These are phyloP conservation scores for Edolisoma coerulescens DNA, from an alignment of 2,113 vertebrate species.

Conservation along the genomic window DNA sequence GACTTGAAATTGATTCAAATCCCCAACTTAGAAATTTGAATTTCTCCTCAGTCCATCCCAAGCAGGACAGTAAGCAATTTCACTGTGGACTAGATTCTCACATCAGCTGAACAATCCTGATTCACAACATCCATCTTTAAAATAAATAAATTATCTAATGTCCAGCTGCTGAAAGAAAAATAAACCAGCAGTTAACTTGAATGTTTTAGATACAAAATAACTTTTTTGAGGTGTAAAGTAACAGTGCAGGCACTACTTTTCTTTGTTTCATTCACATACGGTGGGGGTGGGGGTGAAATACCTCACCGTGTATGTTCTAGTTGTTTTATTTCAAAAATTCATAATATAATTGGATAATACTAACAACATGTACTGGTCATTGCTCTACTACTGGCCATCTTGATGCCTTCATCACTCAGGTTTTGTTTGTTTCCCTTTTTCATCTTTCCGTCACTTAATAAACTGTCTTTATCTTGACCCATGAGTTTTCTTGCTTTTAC, in stretches of 20 bases:
- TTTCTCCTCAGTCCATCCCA: neutral
- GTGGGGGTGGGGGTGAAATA: neutral
- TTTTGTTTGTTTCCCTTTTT: neutral
- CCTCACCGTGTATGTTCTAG: neutral
- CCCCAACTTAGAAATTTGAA: fast-evolving
- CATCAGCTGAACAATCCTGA: neutral
- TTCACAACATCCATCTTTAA: neutral
- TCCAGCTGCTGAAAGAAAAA: neutral
- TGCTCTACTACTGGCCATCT: neutral
- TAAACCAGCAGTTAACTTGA: neutral
- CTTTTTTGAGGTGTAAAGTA: neutral
- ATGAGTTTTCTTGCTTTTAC: neutral
- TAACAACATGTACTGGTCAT: neutral
- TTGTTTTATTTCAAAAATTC: neutral
- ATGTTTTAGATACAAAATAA: neutral
- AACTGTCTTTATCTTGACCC: neutral
- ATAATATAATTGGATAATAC: neutral
- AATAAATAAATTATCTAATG: neutral
- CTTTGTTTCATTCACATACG: neutral
- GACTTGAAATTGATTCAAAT: neutral
- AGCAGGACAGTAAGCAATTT: neutral
- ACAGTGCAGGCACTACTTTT: neutral
- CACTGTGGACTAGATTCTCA: neutral
- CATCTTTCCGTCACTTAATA: neutral
- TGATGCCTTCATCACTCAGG: neutral